Evolutionary conservation across 2,888 invertebrate genomes (phyloP).

Genomic region (Tetanocera ferruginea): DNA sequence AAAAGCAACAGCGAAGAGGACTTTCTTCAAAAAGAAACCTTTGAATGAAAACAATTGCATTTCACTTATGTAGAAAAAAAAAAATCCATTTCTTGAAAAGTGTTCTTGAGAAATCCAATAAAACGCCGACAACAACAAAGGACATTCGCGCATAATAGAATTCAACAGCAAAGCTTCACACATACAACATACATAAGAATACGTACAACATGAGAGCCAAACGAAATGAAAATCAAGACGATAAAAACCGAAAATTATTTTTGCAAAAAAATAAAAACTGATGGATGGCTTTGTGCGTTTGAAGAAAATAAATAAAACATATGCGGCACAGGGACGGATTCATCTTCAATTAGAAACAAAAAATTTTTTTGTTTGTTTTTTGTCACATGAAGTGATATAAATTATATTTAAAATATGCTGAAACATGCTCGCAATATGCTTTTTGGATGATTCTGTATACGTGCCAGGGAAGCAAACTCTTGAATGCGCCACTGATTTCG

Average conservation of each 20-base stretch:
- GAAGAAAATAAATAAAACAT: background rate
- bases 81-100: background rate
- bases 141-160: constrained; percentile 9
- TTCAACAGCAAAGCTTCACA: background rate
- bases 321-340: no score
- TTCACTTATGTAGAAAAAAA: background rate
- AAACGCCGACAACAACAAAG: constrained; percentile 7
- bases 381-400: no score
- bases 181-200: background rate
- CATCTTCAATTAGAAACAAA: no score
- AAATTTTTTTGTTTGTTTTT: no score
- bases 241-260: background rate
- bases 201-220: background rate
- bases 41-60: background rate
- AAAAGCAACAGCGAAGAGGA: background rate
- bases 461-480: no score
- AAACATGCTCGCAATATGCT: no score
- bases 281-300: background rate
- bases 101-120: constrained; percentile 14
- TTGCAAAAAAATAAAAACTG: background rate
- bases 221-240: background rate
- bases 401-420: no score
- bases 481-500: no score
- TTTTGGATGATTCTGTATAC: no score
- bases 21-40: background rate